phyloP scores from a whole-genome alignment of 92 coral and sea anemone species.

The Paragorgia papillata region DNA sequence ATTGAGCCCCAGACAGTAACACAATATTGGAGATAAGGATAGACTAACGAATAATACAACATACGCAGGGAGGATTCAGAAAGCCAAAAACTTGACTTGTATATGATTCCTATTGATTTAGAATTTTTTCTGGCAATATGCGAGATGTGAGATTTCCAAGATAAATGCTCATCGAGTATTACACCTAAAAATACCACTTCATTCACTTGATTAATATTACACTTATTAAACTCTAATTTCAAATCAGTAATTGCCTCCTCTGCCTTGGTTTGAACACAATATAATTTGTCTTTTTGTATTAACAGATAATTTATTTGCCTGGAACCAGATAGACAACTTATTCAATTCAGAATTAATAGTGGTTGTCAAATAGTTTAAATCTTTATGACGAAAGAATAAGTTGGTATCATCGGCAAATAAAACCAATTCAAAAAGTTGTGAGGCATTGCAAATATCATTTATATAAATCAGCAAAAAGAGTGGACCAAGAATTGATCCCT shows the following conservation, averaged over 20 bases:
- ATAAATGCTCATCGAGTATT: too few species aligned
- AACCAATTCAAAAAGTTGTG: too few species aligned
- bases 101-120: constrained; percentile 34
- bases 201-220: too few species aligned
- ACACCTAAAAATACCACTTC: too few species aligned
- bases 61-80: constrained; percentile 31
- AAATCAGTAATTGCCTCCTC: too few species aligned
- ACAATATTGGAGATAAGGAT: constrained; percentile 40
- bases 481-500: too few species aligned
- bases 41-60: too few species aligned
- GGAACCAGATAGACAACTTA: constrained; percentile 39
- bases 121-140: constrained; percentile 33
- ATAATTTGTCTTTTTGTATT: constrained; percentile 36
- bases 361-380: constrained; percentile 4
- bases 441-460: too few species aligned
- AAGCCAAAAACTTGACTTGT: constrained; percentile 42
- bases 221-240: too few species aligned
- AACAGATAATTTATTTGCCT: constrained; percentile 36
- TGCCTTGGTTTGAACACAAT: constrained; percentile 38
- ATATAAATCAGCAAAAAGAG: too few species aligned
- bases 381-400: neutral
- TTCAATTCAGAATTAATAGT: constrained; percentile 21
- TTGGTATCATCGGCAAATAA: too few species aligned
- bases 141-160: constrained; percentile 34
- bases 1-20: constrained; percentile 39